These are phyloP conservation scores for Eugnorisma glareosa DNA, from an alignment of 2,888 invertebrate genomes.

Conservation along the genomic window DNA sequence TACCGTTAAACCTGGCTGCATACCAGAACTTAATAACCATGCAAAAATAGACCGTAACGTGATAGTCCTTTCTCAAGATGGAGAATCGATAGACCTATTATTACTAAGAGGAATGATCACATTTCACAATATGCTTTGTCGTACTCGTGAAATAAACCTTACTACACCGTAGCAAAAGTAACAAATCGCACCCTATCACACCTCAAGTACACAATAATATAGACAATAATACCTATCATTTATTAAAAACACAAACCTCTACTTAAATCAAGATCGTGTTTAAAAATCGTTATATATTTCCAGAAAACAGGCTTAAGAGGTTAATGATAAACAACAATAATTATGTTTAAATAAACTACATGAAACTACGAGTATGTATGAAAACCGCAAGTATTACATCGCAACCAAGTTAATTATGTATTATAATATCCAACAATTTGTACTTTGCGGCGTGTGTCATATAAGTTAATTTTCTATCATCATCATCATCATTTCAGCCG, in stretches of 20 bases:
- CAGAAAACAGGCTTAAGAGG: too few species aligned
- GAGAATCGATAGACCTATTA: not conserved
- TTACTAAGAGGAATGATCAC: not conserved
- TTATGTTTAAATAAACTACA: not conserved
- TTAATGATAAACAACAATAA: not conserved
- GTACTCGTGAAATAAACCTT: too few species aligned
- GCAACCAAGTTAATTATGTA: not conserved
- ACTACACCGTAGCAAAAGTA: too few species aligned
- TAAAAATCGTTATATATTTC: too few species aligned
- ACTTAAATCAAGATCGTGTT: too few species aligned
- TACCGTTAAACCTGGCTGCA: too few species aligned
- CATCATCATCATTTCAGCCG: too few species aligned
- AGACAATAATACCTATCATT: too few species aligned
- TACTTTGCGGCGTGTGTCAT: not conserved
- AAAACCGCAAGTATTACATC: slow-evolving; percentile 8
- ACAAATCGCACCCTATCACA: too few species aligned
- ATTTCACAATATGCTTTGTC: too few species aligned
- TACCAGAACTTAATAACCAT: not conserved
- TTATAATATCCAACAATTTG: not conserved
- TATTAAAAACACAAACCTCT: too few species aligned
- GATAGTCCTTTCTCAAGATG: not conserved
- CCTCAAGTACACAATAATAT: too few species aligned
- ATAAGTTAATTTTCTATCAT: not conserved
- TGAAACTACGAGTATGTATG: not conserved
- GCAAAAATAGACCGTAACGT: not conserved